Evolutionary conservation across 2,113 vertebrate species (phyloP), one percentile per base, ranked within the genome.

Genomic region (Actenoides lindsayi): DNA sequence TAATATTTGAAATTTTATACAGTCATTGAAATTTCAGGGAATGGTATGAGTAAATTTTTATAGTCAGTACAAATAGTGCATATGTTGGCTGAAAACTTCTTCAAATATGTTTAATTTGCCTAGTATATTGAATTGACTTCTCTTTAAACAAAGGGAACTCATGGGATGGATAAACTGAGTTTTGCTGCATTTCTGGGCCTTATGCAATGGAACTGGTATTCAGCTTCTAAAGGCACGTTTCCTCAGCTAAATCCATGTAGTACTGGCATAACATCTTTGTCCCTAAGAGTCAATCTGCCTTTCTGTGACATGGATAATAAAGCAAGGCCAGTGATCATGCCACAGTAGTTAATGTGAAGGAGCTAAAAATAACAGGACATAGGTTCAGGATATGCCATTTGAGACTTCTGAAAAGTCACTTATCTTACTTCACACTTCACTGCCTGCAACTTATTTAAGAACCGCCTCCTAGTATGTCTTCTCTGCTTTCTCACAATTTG

Each of bases 351-450:
- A 42, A 6, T 62, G 21, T 44, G 65, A 93, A 75, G 28, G 53
- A 91, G 77, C 79, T 53, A 81, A 89, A 89, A 94, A 95, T 75
- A 80, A 74, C 10, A 0, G 27, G 57, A 42, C 50, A 50, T 78
- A 68, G 67, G 44, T 64, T 95, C 57, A 39, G 27, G 15, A 19
- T 28, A 33, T 71, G 81, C 78, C 62, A 91, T 78, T 21, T 81
- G 73, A 94, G 69, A 75, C 51, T 77, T 68, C 37, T 57, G 65
- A 79, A 91, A 94, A 93, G 78, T 80, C 85, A 50, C 41, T 90
- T 94, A 50, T 60, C 59, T 90, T 75, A 48, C 27, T 94, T 93
- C 62, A 88, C 63, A 64, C 70, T 69, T 90, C 48, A 65, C 33
- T 88, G 71, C 13, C 78, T 76, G 89, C 78, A 71, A 75, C 65